Base-by-base conservation (phyloP, 2,797 vertebrate genomes). In the Anguilla anguilla region DNA sequence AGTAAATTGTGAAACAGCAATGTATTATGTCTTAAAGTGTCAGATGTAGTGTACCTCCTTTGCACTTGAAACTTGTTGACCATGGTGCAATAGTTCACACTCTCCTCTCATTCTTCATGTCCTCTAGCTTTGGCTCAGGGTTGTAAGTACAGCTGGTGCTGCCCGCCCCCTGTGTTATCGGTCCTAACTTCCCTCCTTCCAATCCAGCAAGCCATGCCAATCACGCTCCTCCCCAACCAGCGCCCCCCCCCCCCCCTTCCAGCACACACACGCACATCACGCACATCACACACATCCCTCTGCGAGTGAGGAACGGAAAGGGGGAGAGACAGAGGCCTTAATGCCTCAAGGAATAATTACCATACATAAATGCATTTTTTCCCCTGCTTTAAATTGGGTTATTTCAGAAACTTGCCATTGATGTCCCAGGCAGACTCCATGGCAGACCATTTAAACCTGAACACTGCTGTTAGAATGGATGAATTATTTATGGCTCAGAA, bases 401-500 rank as follows among this genome's bases (percentile, higher is more conserved):
- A 92, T 90, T 91, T 92, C 88, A 90, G 69, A 91, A 87, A 90
- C 86, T 89, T 90, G 91, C 88, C 87, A 91, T 89, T 92, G 92
- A 94, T 92, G 90, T 89, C 90, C 90, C 89, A 91, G 89, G 93
- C 88, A 92, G 85, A 92, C 91, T 91, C 85, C 61, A 90, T 88
- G 87, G 88, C 87, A 89, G 91, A 91, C 84, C 87, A 77, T 93
- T 93, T 93, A 92, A 92, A 93, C 90, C 91, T 90, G 91, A 94
- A 94, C 88, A 89, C 92, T 91, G 91, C 93, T 91, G 90, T 95
- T 93, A 93, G 92, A 94, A 89, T 89, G 77, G 83, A 93, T 95
- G 90, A 89, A 95, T 94, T 94, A 94, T 95, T 95, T 94, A 94
- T 94, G 90, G 85, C 86, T 86, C 90, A 90, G 93, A 89, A 88